Conservation (phyloP, 2,888 invertebrate species). For the Achlya flavicornis region DNA sequence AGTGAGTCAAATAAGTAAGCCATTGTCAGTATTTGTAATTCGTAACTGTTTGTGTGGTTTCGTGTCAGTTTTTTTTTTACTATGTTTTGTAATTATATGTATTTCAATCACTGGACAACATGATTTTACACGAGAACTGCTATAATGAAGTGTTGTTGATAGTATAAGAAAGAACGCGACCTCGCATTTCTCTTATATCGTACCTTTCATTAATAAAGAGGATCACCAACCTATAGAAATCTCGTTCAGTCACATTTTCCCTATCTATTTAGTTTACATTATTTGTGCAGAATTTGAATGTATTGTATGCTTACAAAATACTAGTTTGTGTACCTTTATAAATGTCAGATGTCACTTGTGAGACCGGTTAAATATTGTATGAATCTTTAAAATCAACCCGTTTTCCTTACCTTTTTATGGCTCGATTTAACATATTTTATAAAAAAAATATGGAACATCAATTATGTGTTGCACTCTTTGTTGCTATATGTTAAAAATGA, state of each 20-base stretch:
- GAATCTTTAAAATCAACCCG: not conserved
- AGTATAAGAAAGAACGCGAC: not conserved
- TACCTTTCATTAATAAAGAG: not conserved
- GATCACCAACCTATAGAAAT: not conserved
- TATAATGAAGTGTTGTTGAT: constrained; percentile 26
- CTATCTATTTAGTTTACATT: not conserved
- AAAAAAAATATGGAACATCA: too few relatives aligned
- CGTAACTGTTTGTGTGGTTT: constrained; percentile 24
- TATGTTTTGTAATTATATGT: not conserved
- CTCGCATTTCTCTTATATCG: not conserved
- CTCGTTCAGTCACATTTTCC: not conserved
- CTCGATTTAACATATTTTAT: too few relatives aligned
- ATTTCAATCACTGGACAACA: constrained; percentile 7
- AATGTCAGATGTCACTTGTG: not conserved
- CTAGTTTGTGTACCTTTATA: not conserved
- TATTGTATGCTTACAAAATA: not conserved
- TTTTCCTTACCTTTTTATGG: not conserved
- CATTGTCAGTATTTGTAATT: constrained; percentile 50
- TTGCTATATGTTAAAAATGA: too few relatives aligned
- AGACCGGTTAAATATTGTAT: not conserved
- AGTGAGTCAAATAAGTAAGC: constrained; percentile 21
- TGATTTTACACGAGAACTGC: constrained; percentile 33
- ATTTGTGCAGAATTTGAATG: too few relatives aligned
- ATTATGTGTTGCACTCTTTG: too few relatives aligned
- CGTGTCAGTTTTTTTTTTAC: constrained; percentile 21